Conservation (phyloP, 2,113 vertebrate species). For the Chaetorhynchus papuensis region DNA sequence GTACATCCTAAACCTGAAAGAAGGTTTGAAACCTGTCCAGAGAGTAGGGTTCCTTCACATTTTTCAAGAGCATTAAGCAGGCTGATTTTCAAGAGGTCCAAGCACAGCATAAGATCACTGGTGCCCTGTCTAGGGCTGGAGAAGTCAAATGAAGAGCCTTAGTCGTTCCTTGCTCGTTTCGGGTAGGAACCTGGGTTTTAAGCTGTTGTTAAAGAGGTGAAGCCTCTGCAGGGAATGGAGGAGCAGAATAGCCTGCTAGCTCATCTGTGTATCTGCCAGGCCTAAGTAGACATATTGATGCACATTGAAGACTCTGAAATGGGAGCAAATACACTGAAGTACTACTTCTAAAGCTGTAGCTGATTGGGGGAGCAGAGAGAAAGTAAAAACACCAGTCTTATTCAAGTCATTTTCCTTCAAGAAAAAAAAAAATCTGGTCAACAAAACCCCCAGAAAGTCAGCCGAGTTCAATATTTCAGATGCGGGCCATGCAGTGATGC, state of each 20-base stretch:
- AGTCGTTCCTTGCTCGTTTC: background rate
- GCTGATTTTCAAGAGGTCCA: background rate
- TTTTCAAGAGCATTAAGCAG: background rate
- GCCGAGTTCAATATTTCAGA: background rate
- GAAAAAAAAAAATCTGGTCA: background rate
- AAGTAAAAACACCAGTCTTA: background rate
- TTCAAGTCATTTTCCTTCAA: background rate
- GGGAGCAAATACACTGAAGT: background rate
- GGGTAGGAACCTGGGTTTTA: background rate
- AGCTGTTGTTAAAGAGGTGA: background rate
- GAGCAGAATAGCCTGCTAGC: background rate
- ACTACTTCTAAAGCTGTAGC: background rate
- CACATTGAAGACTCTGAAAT: background rate
- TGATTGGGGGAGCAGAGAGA: background rate
- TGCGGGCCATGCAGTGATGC: background rate
- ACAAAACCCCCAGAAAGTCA: background rate
- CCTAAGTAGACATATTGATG: background rate
- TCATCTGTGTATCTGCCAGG: background rate
- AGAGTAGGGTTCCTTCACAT: background rate
- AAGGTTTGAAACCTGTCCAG: background rate
- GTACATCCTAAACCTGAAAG: background rate
- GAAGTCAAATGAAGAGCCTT: background rate
- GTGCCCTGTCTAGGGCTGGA: background rate
- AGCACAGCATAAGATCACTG: background rate
- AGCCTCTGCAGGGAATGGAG: background rate